Evolutionary conservation across 1,140 invertebrate species (phyloP).

Genomic region (Macrocentrus cingulum): DNA sequence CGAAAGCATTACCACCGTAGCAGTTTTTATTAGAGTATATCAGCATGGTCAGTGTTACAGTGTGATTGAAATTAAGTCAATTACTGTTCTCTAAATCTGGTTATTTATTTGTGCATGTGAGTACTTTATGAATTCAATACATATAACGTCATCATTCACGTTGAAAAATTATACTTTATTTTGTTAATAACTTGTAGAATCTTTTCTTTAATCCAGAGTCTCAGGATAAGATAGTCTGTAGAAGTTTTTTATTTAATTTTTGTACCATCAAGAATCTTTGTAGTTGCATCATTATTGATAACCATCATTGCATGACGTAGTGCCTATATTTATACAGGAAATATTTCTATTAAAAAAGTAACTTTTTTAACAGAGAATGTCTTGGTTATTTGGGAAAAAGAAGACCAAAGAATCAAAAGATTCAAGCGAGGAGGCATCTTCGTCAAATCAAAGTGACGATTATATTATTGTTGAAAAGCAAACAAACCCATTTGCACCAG

Average conservation of each 20-base stretch:
- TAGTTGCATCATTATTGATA: background rate
- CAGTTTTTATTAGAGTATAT: too few relatives aligned
- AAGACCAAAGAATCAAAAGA: constrained; percentile 47
- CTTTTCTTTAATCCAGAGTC: too few relatives aligned
- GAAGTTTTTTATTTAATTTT: too few relatives aligned
- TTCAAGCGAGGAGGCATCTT: constrained; percentile 36
- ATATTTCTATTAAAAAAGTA: too few relatives aligned
- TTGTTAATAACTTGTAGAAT: too few relatives aligned
- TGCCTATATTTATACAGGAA: background rate
- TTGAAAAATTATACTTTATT: too few relatives aligned
- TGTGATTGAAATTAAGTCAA: background rate
- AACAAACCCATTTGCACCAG: constrained; percentile 24
- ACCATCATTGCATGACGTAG: background rate
- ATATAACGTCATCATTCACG: too few relatives aligned
- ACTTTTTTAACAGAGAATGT: constrained; percentile 33
- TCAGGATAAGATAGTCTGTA: too few relatives aligned
- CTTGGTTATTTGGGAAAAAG: constrained; percentile 57
- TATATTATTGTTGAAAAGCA: constrained; percentile 44
- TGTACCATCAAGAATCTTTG: too few relatives aligned
- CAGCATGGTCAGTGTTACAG: constrained; percentile 11
- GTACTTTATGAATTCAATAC: background rate
- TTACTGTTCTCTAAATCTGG: background rate
- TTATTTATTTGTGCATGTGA: constrained; percentile 4
- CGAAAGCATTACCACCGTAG: too few relatives aligned
- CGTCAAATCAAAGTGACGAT: constrained; percentile 35